Evolutionary conservation across 2,888 invertebrate species (phyloP).

Genomic region (Diloba caeruleocephala): DNA sequence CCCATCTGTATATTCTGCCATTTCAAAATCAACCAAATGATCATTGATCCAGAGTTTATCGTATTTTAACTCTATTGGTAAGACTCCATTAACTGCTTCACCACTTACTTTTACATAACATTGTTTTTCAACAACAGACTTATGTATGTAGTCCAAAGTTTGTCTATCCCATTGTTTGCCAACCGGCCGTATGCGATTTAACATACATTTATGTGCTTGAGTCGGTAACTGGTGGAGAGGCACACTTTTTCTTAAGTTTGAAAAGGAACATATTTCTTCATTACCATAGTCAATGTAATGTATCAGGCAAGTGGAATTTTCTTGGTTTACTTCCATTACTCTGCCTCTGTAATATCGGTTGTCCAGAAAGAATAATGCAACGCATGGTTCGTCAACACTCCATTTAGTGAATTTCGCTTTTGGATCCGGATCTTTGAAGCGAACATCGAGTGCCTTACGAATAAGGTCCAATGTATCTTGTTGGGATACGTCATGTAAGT

Average conservation of each 20-base stretch:
- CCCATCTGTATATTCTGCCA: constrained; percentile 77
- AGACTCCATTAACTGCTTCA: constrained; percentile 66
- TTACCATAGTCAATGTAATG: constrained; percentile 96
- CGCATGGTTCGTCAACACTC: constrained; percentile 91
- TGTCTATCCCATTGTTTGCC: constrained; percentile 80
- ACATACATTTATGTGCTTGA: constrained; percentile 90
- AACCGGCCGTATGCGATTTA: constrained; percentile 78
- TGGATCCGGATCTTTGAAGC: constrained; percentile 80
- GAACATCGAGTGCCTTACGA: constrained; percentile 80
- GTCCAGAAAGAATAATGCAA: constrained; percentile 91
- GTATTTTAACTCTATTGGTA: constrained; percentile 75
- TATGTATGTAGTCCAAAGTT: constrained; percentile 90
- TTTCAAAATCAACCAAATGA: constrained; percentile 81
- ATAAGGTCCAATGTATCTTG: constrained; percentile 83
- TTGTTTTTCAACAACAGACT: constrained; percentile 87
- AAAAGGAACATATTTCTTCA: constrained; percentile 89
- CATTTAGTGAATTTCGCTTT: constrained; percentile 87
- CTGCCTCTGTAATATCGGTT: constrained; percentile 92
- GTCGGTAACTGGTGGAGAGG: constrained; percentile 91
- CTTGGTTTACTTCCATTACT: constrained; percentile 81
- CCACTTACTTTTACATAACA: constrained; percentile 85
- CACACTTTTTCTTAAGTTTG: constrained; percentile 90
- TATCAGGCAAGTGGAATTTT: constrained; percentile 83
- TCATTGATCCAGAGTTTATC: constrained; percentile 82
- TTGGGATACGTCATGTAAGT: constrained; percentile 73